phyloP scores from a whole-genome alignment of 1,140 invertebrate genomes.

The Trichonephila clavipes region DNA sequence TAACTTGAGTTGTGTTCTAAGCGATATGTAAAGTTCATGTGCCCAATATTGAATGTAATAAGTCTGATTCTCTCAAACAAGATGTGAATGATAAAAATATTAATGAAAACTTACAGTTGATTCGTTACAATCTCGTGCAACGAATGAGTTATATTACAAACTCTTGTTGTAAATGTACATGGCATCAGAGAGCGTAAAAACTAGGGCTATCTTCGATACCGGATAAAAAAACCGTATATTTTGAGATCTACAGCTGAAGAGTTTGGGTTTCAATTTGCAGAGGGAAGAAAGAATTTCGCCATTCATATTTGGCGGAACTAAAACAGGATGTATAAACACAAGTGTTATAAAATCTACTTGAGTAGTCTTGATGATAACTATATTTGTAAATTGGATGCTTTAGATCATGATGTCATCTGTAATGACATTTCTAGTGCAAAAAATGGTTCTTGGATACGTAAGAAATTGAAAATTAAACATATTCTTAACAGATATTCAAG shows the following conservation, averaged over 20 bases:
- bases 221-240: background rate
- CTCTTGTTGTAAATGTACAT: too few species aligned
- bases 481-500: background rate
- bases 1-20: too few species aligned
- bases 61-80: too few species aligned
- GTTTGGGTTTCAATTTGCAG: too few species aligned
- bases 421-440: background rate
- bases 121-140: too few species aligned
- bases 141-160: too few species aligned
- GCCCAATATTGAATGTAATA: too few species aligned
- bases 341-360: background rate
- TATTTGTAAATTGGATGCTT: background rate
- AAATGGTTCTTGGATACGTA: background rate
- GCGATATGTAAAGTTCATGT: too few species aligned
- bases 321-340: background rate
- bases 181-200: background rate
- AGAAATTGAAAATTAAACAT: background rate
- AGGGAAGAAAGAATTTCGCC: too few species aligned
- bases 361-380: background rate
- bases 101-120: too few species aligned
- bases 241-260: too few species aligned
- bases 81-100: too few species aligned
- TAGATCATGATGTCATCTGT: background rate
- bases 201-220: background rate
- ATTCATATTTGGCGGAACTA: background rate